These are phyloP conservation scores for Eremophila alpestris DNA, from an alignment of 2,797 vertebrate species.

Conservation along the genomic window DNA sequence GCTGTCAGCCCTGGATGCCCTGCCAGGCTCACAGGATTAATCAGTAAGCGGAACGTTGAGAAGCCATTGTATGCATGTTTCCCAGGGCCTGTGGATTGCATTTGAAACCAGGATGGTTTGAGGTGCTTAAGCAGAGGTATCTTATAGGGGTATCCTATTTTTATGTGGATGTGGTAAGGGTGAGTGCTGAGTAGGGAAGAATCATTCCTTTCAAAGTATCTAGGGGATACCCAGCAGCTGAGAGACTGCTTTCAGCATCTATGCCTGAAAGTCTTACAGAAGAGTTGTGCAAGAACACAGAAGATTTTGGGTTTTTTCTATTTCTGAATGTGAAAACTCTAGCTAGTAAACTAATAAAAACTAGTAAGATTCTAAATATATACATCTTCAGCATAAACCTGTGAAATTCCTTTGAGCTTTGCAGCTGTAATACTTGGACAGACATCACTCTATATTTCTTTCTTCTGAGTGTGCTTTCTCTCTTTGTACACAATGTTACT, in stretches of 20 bases:
- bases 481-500: not conserved
- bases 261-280: not conserved
- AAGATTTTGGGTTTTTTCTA: rapidly evolving
- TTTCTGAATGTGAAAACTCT: not conserved
- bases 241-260: not conserved
- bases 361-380: not conserved
- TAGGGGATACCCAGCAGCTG: not conserved
- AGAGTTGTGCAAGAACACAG: not conserved
- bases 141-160: not conserved
- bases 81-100: no score
- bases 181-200: not conserved
- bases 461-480: not conserved
- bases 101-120: not conserved
- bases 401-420: not conserved
- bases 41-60: rapidly evolving
- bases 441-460: not conserved
- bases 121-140: not conserved
- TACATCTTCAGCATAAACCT: not conserved
- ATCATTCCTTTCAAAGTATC: not conserved
- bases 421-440: not conserved
- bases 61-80: not conserved
- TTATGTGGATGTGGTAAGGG: not conserved
- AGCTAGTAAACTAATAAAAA: not conserved
- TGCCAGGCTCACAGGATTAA: not conserved
- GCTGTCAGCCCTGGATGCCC: not conserved